phyloP scores from a whole-genome alignment of 1,140 invertebrate genomes.

The Megalopta genalis region DNA sequence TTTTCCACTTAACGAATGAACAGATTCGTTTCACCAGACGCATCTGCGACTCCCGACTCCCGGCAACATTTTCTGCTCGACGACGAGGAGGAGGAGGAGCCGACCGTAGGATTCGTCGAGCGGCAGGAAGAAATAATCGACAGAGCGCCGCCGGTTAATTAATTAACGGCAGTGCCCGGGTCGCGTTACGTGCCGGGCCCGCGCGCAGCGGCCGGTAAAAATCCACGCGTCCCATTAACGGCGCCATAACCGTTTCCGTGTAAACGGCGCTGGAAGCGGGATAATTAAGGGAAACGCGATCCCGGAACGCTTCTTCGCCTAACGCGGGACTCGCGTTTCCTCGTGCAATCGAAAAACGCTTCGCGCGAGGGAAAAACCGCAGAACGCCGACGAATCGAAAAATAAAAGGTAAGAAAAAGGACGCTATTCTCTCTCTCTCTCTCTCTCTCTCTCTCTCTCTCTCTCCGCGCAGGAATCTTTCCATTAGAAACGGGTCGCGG shows the following conservation, averaged over 20 bases:
- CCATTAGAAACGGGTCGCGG: neutral
- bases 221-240: neutral
- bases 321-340: neutral
- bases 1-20: neutral
- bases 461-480: neutral
- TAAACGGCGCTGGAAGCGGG: constrained; percentile 1
- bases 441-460: too few species aligned
- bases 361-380: neutral
- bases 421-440: too few species aligned
- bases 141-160: neutral
- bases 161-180: neutral
- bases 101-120: neutral
- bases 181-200: neutral
- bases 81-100: neutral
- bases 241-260: neutral
- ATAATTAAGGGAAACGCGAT: constrained; percentile 18
- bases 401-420: neutral
- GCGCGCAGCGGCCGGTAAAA: neutral
- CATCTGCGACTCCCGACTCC: too few species aligned
- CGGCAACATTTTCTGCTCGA: neutral
- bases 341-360: neutral
- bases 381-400: neutral
- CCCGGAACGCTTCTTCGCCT: neutral
- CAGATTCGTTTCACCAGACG: too few species aligned
- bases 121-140: neutral